Evolutionary conservation across 2,797 vertebrate genomes (phyloP), one percentile per base, ranked within the genome.

Genomic region (Pseudocheirus occidentalis): DNA sequence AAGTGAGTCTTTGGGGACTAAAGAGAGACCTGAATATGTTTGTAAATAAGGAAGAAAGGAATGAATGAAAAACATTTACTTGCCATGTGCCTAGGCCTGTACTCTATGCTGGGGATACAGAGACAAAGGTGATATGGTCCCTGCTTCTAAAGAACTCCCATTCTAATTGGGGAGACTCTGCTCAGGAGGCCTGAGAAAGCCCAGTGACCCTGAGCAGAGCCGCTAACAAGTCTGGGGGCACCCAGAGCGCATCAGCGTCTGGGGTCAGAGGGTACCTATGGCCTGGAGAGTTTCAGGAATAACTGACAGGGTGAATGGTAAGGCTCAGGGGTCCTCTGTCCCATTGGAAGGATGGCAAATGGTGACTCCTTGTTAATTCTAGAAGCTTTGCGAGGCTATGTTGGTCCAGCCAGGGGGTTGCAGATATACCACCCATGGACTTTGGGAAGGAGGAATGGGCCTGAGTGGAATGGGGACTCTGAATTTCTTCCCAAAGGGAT

Each of bases 211-310:
- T 18, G 4, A 73, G 34, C 62, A n/a, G 14, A n/a, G 62, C 62
- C 1, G 0, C 5, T 18, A 34, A 16, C 6, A 21, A 66, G 14
- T 13, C 11, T 31, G 2, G 6, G 66, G 21, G 2, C 9, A 18
- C 73, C 10, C 40, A 24, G 73, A 9, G 1, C 21, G 28, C 40
- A 81, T 46, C 66, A 50, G n/a, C 18, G n/a, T 13, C 31, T 66
- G 59, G 13, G 13, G 31, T 18, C 18, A 73, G 66, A 73, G 34
- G 62, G 66, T 16, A 73, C 16, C n/a, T 9, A 21, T 5, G 3
- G n/a, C 66, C 66, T 24, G n/a, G n/a, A 10, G 66, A 46, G 11
- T 24, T 21, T 46, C 66, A 40, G n/a, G n/a, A 2, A 40, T 14
- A 14, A n/a, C 31, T 40, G 66, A 24, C 73, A 81, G 73, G 40